These are phyloP conservation scores for Poeciliopsis gracilis DNA, from an alignment of 2,797 vertebrate genomes.

Conservation along the genomic window DNA sequence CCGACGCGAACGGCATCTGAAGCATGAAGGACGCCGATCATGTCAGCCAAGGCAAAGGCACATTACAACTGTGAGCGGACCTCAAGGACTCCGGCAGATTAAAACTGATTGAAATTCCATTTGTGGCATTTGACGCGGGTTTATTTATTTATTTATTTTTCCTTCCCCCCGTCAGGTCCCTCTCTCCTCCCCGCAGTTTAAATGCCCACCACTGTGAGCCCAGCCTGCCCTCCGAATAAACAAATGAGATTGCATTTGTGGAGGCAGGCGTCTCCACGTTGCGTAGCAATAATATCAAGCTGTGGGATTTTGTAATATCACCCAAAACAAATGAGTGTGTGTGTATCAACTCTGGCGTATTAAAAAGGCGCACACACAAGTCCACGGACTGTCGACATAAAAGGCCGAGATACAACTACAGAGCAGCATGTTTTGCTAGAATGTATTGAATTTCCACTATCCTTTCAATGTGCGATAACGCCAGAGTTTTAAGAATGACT, in stretches of 20 bases:
- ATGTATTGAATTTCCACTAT: no score
- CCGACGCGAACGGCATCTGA: slow-evolving; percentile 55
- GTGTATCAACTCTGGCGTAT: neutral
- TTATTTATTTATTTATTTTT: neutral
- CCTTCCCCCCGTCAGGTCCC: slow-evolving; percentile 31
- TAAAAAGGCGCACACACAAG: neutral
- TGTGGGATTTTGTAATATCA: slow-evolving; percentile 56
- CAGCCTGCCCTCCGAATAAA: slow-evolving; percentile 43
- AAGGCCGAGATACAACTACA: neutral
- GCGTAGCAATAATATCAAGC: slow-evolving; percentile 61
- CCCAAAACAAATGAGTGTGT: slow-evolving; percentile 42
- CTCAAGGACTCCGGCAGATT: slow-evolving; percentile 75
- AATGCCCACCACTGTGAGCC: slow-evolving; percentile 43
- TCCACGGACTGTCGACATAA: neutral
- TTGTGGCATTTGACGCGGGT: slow-evolving; percentile 66
- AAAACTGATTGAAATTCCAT: slow-evolving; percentile 81
- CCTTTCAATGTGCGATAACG: neutral
- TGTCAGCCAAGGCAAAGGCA: slow-evolving; percentile 60
- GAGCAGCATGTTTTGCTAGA: no score
- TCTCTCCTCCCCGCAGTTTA: slow-evolving; percentile 12
- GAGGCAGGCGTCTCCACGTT: slow-evolving; percentile 51
- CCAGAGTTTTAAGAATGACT: neutral
- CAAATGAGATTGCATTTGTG: slow-evolving; percentile 57
- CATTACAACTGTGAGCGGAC: slow-evolving; percentile 66
- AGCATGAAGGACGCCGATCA: slow-evolving; percentile 72